Base-by-base conservation (phyloP, 2,888 invertebrate genomes). In the Drosophila ustulata region DNA sequence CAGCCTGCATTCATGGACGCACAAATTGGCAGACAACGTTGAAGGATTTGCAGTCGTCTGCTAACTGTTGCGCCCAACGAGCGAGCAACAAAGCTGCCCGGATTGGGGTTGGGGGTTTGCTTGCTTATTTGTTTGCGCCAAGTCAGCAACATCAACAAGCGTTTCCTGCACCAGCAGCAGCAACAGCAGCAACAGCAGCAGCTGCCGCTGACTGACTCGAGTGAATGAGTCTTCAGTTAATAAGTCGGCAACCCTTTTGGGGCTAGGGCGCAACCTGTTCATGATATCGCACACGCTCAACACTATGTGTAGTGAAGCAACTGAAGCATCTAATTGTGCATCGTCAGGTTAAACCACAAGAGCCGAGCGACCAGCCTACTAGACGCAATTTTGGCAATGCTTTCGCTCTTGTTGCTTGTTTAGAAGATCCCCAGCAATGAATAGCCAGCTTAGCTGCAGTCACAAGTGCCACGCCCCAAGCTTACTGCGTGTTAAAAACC, bases 301-400 rank as follows among this genome's bases (percentile, higher is more conserved):
- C 32, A 37, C n/a, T 39, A 46, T 28, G 39, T 28, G n/a, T 18
- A 11, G 41, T 26, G 47, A 9, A 61, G 13, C 59, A 84, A 87
- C 63, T 82, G 82, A 87, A 84, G 57, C 89, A 87, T 81, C 89
- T 82, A 89, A 89, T 82, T 82, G 82, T 82, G 80, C 78, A 82
- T 58, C 75, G 56, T 73, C 82, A 66, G 80, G 70, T 70, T 75
- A 51, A 64, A 61, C 65, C 61, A 51, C 63, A 61, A 59, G 79
- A 41, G 66, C 50, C 26, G 32, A 28, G 77, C 62, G 32, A 41
- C 30, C 30, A 28, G 46, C 53, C 64, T 53, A 23, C 79, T 64
- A 53, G 49, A 66, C 63, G 79, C 79, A 78, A 69, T 82, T 74
- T 74, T 78, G 62, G 57, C 55, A 64, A 67, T 72, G 69, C 45